These are phyloP conservation scores for Druon quercuslanigerum DNA, from an alignment of 1,140 invertebrate genomes.

Conservation along the genomic window DNA sequence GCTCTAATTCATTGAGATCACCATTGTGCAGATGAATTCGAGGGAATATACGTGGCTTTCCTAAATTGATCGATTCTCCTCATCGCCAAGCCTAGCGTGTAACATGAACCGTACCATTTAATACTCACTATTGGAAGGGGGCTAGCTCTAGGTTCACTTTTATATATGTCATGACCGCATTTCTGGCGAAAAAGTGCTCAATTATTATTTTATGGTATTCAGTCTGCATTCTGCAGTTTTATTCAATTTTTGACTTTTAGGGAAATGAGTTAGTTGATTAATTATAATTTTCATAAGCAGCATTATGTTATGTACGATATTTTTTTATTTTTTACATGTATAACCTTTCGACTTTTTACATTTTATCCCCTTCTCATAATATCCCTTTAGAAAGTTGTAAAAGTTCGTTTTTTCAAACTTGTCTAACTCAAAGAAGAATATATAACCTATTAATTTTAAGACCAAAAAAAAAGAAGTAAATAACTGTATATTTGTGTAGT, in stretches of 20 bases:
- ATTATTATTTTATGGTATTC: conserved; percentile 9
- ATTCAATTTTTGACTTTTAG: conserved; percentile 35
- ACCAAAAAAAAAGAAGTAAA: no score
- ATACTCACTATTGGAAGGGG: conserved; percentile 33
- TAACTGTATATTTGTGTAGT: no score
- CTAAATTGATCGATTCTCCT: conserved; percentile 35
- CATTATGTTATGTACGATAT: no score
- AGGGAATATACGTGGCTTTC: conserved; percentile 37
- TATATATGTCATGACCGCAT: conserved; percentile 20
- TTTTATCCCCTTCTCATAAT: no score
- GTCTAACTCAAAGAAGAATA: no score
- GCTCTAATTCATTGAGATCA: conserved; percentile 7
- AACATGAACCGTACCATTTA: conserved; percentile 34
- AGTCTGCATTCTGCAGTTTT: no score
- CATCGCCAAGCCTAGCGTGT: conserved; percentile 30
- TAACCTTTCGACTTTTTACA: no score
- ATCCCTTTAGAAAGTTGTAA: no score
- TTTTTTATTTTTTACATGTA: no score
- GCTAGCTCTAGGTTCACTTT: conserved; percentile 22
- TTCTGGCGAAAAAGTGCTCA: conserved; percentile 14
- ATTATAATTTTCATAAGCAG: no score
- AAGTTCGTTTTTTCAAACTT: no score
- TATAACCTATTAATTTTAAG: no score
- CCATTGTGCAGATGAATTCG: conserved; percentile 42
- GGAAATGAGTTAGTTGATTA: neutral